phyloP scores from a whole-genome alignment of 1,140 invertebrate species.

The Cydia pomonella region DNA sequence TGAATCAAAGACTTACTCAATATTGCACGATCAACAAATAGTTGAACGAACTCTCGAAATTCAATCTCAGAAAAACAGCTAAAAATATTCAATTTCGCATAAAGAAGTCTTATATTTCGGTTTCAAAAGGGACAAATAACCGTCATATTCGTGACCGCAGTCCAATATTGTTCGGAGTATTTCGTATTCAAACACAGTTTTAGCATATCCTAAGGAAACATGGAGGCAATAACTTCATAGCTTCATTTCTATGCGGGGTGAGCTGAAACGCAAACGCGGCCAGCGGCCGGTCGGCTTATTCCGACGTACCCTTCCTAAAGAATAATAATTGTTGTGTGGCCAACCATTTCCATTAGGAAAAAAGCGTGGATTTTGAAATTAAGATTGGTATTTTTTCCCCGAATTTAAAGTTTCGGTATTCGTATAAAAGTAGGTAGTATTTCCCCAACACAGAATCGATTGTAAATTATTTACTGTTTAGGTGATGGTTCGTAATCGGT shows the following conservation, averaged over 20 bases:
- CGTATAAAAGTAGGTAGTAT: too few relatives aligned
- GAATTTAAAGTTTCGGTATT: too few relatives aligned
- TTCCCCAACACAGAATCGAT: too few relatives aligned
- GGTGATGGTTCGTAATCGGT: too few relatives aligned
- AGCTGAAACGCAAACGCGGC: slow-evolving; percentile 20
- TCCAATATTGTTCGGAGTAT: slow-evolving; percentile 31
- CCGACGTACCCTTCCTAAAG: background rate
- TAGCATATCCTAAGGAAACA: slow-evolving; percentile 33
- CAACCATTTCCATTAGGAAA: background rate
- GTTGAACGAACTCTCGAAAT: background rate
- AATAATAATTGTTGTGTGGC: background rate
- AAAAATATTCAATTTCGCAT: slow-evolving; percentile 29
- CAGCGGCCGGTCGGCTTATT: slow-evolving; percentile 26
- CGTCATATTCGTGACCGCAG: slow-evolving; percentile 29
- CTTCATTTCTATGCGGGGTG: slow-evolving; percentile 30
- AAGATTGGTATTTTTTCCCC: too few relatives aligned
- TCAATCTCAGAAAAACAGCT: background rate
- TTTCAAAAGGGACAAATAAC: slow-evolving; percentile 24
- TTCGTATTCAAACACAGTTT: slow-evolving; percentile 33
- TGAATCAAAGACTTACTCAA: background rate
- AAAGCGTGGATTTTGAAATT: too few relatives aligned
- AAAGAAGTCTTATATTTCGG: slow-evolving; percentile 13
- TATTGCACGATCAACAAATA: background rate
- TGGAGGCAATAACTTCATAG: slow-evolving; percentile 32
- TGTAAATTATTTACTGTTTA: too few relatives aligned